These are phyloP conservation scores for Noctua fimbriata DNA, from an alignment of 2,888 invertebrate species.

Conservation along the genomic window DNA sequence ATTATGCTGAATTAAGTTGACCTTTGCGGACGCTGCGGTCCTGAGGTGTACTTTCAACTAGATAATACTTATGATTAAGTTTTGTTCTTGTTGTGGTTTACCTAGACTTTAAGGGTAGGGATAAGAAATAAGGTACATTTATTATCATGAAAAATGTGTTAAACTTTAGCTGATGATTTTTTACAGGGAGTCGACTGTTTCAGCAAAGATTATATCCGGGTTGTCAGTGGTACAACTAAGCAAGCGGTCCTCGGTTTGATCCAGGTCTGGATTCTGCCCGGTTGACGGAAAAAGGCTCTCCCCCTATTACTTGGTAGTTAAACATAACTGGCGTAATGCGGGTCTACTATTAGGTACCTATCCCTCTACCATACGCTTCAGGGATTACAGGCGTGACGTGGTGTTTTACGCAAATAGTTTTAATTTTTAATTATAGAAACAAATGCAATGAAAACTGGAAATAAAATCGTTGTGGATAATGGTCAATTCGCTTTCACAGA, in stretches of 20 bases:
- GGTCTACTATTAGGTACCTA: background rate
- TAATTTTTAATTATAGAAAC: background rate
- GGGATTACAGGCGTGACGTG: background rate
- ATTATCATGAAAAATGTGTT: background rate
- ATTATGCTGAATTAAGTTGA: conserved; percentile 38
- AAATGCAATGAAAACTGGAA: background rate
- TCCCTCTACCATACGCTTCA: background rate
- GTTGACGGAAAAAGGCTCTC: background rate
- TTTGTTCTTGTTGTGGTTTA: conserved; percentile 41
- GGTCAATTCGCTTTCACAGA: background rate
- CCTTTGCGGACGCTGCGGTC: conserved; percentile 43
- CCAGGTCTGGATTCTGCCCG: background rate
- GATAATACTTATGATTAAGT: conserved; percentile 52
- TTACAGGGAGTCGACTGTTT: background rate
- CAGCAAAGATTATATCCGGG: background rate
- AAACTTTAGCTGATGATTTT: background rate
- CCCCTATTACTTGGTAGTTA: background rate
- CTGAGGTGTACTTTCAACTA: conserved; percentile 29
- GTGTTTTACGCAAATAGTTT: background rate
- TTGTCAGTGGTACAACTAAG: background rate
- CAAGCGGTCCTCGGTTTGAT: background rate
- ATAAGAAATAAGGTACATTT: background rate
- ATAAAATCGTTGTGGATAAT: background rate
- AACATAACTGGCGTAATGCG: background rate
- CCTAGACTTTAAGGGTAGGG: background rate